Percentiles rank a stretch among this genome's conserved stretches.
Evolutionary conservation across 2,888 invertebrate genomes (phyloP).

Genomic region (Tetramorium bicarinatum): DNA sequence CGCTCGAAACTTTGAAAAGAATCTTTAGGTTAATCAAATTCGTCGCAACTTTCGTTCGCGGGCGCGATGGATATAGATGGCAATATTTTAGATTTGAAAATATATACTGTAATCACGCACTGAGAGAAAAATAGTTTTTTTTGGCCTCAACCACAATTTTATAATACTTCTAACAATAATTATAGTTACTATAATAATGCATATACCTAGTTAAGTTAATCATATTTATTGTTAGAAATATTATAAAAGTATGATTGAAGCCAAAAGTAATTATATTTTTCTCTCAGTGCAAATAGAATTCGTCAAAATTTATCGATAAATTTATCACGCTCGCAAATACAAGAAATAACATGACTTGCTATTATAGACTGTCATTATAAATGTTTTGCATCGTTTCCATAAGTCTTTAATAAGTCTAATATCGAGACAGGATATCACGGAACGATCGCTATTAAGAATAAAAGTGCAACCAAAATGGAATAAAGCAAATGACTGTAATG

Average conservation of each 20-base stretch:
- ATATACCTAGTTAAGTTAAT: too few species aligned
- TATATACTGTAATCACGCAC: background rate
- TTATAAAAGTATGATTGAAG: too few species aligned
- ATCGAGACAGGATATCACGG: background rate
- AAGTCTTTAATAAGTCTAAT: background rate
- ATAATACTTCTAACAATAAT: too few species aligned
- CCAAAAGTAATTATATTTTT: too few species aligned
- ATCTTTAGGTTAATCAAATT: slow-evolving; percentile 75
- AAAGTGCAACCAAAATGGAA: slow-evolving; percentile 26
- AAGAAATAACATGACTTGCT: background rate
- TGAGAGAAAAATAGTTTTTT: too few species aligned
- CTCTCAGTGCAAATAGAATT: background rate
- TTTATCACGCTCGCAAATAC: background rate
- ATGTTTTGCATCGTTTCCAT: background rate
- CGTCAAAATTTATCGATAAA: background rate
- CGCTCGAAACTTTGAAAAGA: slow-evolving; percentile 63
- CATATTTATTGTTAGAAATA: too few species aligned
- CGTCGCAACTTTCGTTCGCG: background rate
- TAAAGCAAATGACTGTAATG: slow-evolving; percentile 46
- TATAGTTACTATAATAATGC: too few species aligned
- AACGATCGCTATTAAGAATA: background rate
- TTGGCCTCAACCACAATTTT: too few species aligned
- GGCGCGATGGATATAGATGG: background rate
- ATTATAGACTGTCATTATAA: background rate
- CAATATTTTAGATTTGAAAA: background rate